Evolutionary conservation across 2,888 invertebrate genomes (phyloP), one percentile per base, ranked within the genome.

Genomic region (Cantharis rufa): DNA sequence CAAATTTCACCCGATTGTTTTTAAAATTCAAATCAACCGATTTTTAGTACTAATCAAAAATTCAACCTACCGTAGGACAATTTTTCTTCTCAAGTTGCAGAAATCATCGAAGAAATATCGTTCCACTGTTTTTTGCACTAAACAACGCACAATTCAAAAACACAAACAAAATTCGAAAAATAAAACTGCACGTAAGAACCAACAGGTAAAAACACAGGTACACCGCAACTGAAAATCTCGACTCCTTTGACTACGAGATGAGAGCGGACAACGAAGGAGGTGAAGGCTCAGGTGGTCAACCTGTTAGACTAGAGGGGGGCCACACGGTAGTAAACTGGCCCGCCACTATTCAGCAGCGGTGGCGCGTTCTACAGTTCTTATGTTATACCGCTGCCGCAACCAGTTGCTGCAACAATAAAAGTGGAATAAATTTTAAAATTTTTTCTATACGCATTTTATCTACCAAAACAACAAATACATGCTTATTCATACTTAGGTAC

Each of bases 351-450:
- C 86, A 84, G 87, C 87, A 86, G 86, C 86, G 84, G 87, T 86
- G 85, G 87, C 87, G 86, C 85, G 84, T 84, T 86, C 86, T 85
- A 85, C 86, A 84, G 86, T 86, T 87, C 78, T 84, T 84, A 78
- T 82, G 82, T 80, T 74, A 78, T 74, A 79, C 79, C 78, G 80
- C 78, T 78, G 74, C 79, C 79, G 80, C 76, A 73, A 75, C 79
- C 78, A 72, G 73, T 72, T 75, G 62, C 71, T 72, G 69, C 32
- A 68, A 72, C 21, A 66, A 24, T 73, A 66, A 75, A 78, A 72
- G 70, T 72, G 75, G 72, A 77, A 72, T 72, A 73, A 69, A 32
- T 72, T 74, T 74, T 21, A 62, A 27, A 70, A 64, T 0, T 1
- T 27, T 71, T 62, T 32, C 32, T 5, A 32, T 13, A 1, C 32